Evolutionary conservation across 2,888 invertebrate genomes (phyloP), one percentile per base, ranked within the genome.

Genomic region (Rapana venosa): DNA sequence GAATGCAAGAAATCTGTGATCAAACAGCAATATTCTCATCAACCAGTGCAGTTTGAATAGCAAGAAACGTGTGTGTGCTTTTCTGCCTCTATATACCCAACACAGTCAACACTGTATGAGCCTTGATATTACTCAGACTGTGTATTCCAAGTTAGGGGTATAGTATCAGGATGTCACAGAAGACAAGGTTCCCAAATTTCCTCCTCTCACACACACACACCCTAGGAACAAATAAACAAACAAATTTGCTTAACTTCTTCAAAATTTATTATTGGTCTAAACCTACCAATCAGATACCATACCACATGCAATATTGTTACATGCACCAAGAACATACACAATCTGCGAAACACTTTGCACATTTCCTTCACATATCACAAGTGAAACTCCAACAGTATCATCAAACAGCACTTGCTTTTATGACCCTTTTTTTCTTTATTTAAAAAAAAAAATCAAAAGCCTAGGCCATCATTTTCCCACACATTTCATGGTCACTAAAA

Each of bases 191-290:
- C 47, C 47, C 8, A 47, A 2, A 47, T 47, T 47, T 47, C 47
- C 26, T 66, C 20, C 74, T 5, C 30, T 22, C 30, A 77, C 30
- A 77, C 74, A 77, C 74, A 77, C 74, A 77, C 74, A 77, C 13
- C 47, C 47, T 47, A 74, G 26, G 74, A 20, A 79, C 35, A 79
- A 66, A 79, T 2, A 77, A 2, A 79, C 13, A 79, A 32, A 79
- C 32, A 0, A 36, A 22, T 47, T 47, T 47, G 26, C 47, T 47
- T 22, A 83, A 83, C 81, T 36, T 47, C 79, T 26, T 83, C 47
- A 4, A 47, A 22, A 35, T 87, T 87, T 87, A 87, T 87, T 87
- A 87, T 87, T 74, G 74, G 74, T 70, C 87, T 87, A 87, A 87
- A 66, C 32, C 61, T 87, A 87, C 26, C 13, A 30, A 87, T 35